Evolutionary conservation across 1,140 invertebrate species (phyloP), one percentile per base, ranked within the genome.

Genomic region (Drusus annulatus): DNA sequence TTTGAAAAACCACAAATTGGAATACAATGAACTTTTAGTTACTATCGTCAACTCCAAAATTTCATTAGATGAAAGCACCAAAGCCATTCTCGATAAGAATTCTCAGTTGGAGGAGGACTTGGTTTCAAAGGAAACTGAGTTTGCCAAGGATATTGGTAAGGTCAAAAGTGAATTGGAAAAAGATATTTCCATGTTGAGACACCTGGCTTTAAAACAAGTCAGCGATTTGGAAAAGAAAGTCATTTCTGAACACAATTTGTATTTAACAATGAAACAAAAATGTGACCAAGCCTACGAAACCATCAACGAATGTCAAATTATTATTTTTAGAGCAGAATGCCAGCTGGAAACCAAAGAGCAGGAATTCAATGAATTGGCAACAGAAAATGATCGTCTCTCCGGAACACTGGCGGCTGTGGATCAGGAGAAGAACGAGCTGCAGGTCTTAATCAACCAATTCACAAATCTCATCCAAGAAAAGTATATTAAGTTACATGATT

Each of bases 301-400:
- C 51, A 80, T 83, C 10, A 31, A 45, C 13, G 65, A 81, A n/a
- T 83, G 79, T 73, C 58, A 74, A 71, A 45, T 65, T 51, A 45
- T 80, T 25, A 21, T 83, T 15, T 76, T 28, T 28, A 36, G 10
- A 10, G 79, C 74, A 3, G 79, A 83, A 79, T 28, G 21, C 19
- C 82, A 83, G 60, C 31, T 83, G 17, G 79, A 83, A 79, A 73
- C 36, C 21, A 83, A 83, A 65, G 82, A 80, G 36, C 82, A 81
- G 51, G 82, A 83, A 74, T 17, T 83, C 19, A 76, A 63, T 51
- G 77, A 83, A 74, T 58, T 83, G 16, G 71, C 69, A 21, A 76
- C 79, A 10, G 76, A 83, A 76, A 83, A 83, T 79, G 31, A 81
- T 63, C 58, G 58, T 23, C 58, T 83, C n/a, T 36, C 76, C 16